Percentiles rank a stretch among this genome's conserved stretches.
phyloP scores from a whole-genome alignment of 1,140 invertebrate species.

The Dinoponera quadriceps region DNA sequence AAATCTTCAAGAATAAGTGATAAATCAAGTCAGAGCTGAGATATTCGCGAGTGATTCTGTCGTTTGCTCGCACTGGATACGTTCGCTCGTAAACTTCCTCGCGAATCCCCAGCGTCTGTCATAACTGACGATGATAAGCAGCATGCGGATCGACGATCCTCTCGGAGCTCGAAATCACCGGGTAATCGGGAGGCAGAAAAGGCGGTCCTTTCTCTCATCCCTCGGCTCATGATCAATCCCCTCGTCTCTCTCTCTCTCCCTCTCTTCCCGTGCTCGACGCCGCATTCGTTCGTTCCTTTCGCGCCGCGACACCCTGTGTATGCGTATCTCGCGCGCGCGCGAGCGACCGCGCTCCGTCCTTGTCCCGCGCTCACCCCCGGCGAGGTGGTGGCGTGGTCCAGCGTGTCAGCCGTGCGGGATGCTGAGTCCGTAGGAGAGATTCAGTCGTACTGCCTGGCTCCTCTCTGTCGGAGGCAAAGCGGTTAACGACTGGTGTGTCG shows the following conservation, averaged over 20 bases:
- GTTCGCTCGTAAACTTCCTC: too few species aligned
- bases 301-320: slow-evolving; percentile 28
- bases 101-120: too few species aligned
- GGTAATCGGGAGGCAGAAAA: too few species aligned
- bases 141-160: too few species aligned
- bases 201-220: too few species aligned
- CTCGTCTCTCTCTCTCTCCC: not conserved
- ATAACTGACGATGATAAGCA: too few species aligned
- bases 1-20: too few species aligned
- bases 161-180: too few species aligned
- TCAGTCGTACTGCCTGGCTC: slow-evolving; percentile 74
- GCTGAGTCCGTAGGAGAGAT: slow-evolving; percentile 68
- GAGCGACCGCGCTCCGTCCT: slow-evolving; percentile 13
- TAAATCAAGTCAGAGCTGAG: too few species aligned
- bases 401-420: slow-evolving; percentile 71
- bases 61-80: too few species aligned
- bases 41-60: too few species aligned
- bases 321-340: slow-evolving; percentile 33
- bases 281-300: not conserved
- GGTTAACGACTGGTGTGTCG: slow-evolving; percentile 26
- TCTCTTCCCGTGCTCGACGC: not conserved
- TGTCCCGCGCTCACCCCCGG: slow-evolving; percentile 57
- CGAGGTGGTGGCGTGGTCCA: slow-evolving; percentile 71
- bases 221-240: not conserved
- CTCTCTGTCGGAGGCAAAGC: slow-evolving; percentile 59